Base-by-base conservation (phyloP, 2,797 vertebrate genomes). In the Apodemus agrarius region DNA sequence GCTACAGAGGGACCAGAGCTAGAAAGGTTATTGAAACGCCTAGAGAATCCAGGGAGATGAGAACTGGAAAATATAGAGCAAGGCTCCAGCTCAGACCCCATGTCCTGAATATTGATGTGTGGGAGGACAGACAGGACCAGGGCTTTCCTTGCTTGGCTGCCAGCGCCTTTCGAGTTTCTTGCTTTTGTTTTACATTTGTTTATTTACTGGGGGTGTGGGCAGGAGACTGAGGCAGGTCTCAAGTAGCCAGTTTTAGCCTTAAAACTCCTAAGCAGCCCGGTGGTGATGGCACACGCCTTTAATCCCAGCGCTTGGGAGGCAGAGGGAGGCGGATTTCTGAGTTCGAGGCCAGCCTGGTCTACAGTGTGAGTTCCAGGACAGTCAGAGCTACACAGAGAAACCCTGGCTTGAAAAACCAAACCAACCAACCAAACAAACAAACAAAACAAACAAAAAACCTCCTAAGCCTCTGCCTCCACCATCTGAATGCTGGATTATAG, bases 111-210 rank as follows among this genome's bases (percentile, higher is more conserved):
- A 14, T 19, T 40, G 80, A 90, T 49, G 34, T 43, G 26, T 57
- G 37, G 72, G 43, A 52, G 14, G 2, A 11, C 34, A 5, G 4
- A 37, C 1, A 12, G 16, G 3, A 84, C 9, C 0, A 16, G 59
- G 63, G 76, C 43, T 67, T 61, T 59, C 31, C 1, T 3, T 3
- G 17, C 46, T 57, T 14, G 37, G 63, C 46, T 69, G 10, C 40
- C 31, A 72, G 11, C 74, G 61, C 19, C 88, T 93, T 29, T 34
- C 5, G 12, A 63, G 37, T 74, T 74, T 72, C 29, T 37, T 72
- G 3, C 40, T 49, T 78, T 79, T 65, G 74, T 63, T 78, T 87
- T 67, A 52, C 46, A 43, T 76, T 22, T 43, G 37, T 89, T 59
- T 31, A 59, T 63, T 89, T 75, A 29, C 54, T 59, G 69, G 67